Conservation (phyloP, 2,113 vertebrate species). For the Xyrauchen texanus region DNA sequence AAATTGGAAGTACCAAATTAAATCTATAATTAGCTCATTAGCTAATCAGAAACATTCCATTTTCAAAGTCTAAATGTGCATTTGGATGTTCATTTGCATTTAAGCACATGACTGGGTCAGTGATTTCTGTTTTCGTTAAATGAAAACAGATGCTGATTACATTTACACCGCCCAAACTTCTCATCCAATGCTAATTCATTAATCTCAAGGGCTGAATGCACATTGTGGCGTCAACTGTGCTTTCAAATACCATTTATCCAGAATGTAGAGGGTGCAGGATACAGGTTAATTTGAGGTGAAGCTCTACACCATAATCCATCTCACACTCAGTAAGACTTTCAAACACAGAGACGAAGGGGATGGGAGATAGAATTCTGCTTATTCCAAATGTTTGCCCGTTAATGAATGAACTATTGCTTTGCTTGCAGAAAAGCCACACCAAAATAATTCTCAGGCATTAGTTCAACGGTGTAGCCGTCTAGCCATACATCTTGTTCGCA, state of each 20-base stretch:
- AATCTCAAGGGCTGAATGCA: neutral
- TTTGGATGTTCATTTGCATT: too few relatives aligned
- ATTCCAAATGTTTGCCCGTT: slow-evolving; percentile 13
- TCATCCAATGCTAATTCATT: too few relatives aligned
- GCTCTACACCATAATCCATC: slow-evolving; percentile 33
- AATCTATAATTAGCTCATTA: too few relatives aligned
- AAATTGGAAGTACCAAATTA: too few relatives aligned
- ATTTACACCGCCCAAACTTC: neutral
- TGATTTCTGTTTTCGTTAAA: slow-evolving; percentile 1
- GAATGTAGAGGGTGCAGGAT: neutral
- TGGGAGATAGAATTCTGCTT: neutral
- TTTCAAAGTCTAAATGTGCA: too few relatives aligned
- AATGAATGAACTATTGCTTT: slow-evolving; percentile 8
- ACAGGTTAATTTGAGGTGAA: neutral
- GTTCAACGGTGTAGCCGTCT: slow-evolving; percentile 7
- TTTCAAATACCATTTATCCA: slow-evolving; percentile 22
- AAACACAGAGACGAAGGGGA: neutral
- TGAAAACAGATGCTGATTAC: slow-evolving; percentile 3
- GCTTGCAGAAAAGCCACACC: slow-evolving; percentile 4
- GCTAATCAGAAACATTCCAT: too few relatives aligned
- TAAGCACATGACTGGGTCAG: too few relatives aligned
- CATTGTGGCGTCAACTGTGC: neutral
- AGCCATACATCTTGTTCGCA: slow-evolving; percentile 27
- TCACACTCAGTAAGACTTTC: slow-evolving; percentile 26
- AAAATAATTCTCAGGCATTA: slow-evolving; percentile 18